Conservation (phyloP, 2,888 invertebrate species). For the Argynnis bischoffii region DNA sequence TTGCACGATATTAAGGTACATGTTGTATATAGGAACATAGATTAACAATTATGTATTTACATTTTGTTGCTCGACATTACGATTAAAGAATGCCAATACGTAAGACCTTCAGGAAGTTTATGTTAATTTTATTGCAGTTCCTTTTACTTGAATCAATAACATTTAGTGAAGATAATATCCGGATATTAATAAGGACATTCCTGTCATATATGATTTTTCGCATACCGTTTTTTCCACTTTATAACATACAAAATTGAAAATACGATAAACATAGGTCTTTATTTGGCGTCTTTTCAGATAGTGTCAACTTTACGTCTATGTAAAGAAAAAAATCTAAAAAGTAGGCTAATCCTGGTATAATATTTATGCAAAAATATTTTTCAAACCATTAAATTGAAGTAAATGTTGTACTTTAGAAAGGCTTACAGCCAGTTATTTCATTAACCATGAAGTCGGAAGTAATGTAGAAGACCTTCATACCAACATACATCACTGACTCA, state of each 20-base stretch:
- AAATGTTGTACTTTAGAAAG: constrained; percentile 8
- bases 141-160: constrained; percentile 20
- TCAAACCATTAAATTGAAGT: neutral
- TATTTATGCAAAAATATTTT: neutral
- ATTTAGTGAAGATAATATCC: constrained; percentile 23
- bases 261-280: too few species aligned
- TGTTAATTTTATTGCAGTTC: constrained; percentile 23
- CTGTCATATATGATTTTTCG: constrained; percentile 11
- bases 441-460: constrained; percentile 44
- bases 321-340: too few species aligned
- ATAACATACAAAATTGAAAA: too few species aligned
- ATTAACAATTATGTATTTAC: too few species aligned
- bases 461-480: constrained; percentile 42
- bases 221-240: too few species aligned
- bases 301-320: too few species aligned
- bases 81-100: constrained; percentile 2
- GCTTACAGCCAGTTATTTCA: constrained; percentile 27
- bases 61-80: neutral
- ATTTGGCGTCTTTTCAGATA: too few species aligned
- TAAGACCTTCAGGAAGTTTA: constrained; percentile 28
- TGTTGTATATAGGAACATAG: too few species aligned
- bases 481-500: constrained; percentile 38
- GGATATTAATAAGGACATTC: constrained; percentile 32
- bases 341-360: too few species aligned
- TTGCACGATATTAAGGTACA: too few species aligned